Conservation (phyloP, 2,113 vertebrate species). For the Stomatorhinus ivindoensis region DNA sequence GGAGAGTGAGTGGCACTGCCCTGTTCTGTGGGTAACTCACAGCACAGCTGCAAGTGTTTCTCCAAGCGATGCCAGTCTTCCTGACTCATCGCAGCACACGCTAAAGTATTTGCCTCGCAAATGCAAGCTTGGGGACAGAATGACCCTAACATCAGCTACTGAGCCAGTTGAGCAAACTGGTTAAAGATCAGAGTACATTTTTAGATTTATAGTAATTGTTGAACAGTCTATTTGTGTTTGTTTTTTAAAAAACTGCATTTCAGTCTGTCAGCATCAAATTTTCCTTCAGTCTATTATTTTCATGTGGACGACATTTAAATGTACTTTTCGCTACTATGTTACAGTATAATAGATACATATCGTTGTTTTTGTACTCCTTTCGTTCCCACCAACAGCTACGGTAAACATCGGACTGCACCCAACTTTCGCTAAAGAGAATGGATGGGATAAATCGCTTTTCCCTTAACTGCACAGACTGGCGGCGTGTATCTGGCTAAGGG, state of each 20-base stretch:
- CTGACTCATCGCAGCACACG: not conserved
- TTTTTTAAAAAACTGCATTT: not conserved
- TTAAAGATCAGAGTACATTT: not conserved
- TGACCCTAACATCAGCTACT: not conserved
- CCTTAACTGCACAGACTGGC: not conserved
- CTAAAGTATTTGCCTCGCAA: conserved; percentile 27
- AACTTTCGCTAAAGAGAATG: not conserved
- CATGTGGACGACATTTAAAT: not conserved
- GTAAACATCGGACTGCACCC: not conserved
- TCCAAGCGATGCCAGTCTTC: not conserved
- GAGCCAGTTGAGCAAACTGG: not conserved
- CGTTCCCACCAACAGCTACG: not conserved
- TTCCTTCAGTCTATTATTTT: not conserved
- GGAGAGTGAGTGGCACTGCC: not conserved
- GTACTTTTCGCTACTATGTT: not conserved
- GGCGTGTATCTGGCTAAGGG: not conserved
- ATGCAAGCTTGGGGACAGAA: not conserved
- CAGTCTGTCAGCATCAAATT: not conserved
- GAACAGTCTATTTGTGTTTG: not conserved
- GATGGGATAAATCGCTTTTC: not conserved
- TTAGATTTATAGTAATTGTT: not conserved
- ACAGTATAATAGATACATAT: not conserved
- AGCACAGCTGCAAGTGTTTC: not conserved
- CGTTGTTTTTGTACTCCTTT: not conserved
- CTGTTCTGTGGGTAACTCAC: not conserved